Evolutionary conservation across 2,113 vertebrate genomes (phyloP), one percentile per base, ranked within the genome.

Genomic region (Podarcis raffonei): DNA sequence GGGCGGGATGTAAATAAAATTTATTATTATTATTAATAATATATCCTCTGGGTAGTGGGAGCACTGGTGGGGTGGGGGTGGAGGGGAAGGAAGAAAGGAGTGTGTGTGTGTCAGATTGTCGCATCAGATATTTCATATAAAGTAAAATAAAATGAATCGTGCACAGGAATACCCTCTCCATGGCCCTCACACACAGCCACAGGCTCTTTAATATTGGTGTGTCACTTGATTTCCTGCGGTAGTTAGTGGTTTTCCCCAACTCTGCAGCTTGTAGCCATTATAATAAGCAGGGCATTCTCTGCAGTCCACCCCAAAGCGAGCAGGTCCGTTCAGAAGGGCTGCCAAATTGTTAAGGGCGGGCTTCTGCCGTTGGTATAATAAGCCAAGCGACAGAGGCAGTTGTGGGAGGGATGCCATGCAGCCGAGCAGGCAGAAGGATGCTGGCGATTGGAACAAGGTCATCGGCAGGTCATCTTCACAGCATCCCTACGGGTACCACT

Each of bases 401-500:
- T 85, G 59, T 62, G 83, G 83, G 83, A 81, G 30, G 53, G 59
- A 82, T 90, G 84, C 84, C 78, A 68, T 53, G 72, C 72, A 77
- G 85, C 79, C 25, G 42, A 77, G 72, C 74, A 77, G 62, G 48
- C 68, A 80, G 48, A 42, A 68, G 72, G 15, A 37, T 25, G 75
- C 27, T 71, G 42, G 72, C 18, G 62, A 68, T 2, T 39, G 35
- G 80, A 62, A 48, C 35, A 77, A 87, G 85, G 89, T 90, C 89
- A 90, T 83, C 53, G 30, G 37, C 85, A 35, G 89, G 89, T 80
- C 85, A 90, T 65, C n/a, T 32, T 37, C n/a, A 75, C 85, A 71
- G 12, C 72, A 32, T 87, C 42, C 77, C 65, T 53, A 25, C 9
- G 86, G 79, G 89, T 86, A 86, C 71, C 89, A 76, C 39, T 86